These are phyloP conservation scores for Caranx melampygus DNA, from an alignment of 2,113 vertebrate genomes.

Conservation along the genomic window DNA sequence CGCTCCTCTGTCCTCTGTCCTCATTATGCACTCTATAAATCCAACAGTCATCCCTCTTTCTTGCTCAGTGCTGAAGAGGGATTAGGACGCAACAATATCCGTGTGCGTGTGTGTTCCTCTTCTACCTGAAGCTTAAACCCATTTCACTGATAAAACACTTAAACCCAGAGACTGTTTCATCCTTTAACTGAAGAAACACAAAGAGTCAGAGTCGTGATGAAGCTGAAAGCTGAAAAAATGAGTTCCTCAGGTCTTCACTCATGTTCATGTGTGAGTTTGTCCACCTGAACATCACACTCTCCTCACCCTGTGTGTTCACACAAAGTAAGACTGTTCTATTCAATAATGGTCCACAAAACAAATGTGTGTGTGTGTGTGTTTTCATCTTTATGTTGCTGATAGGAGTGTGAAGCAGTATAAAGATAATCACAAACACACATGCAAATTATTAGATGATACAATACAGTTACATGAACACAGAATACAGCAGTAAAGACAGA, in stretches of 20 bases:
- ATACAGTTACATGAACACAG: no score
- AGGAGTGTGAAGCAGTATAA: no score
- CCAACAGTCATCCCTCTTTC: constrained; percentile 21
- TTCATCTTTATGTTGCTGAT: no score
- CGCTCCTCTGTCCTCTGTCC: neutral
- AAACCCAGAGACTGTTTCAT: constrained; percentile 9
- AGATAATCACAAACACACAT: no score
- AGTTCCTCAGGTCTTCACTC: neutral
- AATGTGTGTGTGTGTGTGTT: no score
- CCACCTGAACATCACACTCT: neutral
- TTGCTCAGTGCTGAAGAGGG: constrained; percentile 1
- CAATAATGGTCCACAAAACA: no score
- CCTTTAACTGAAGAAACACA: neutral
- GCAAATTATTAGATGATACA: no score
- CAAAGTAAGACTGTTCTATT: neutral
- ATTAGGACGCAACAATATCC: constrained; percentile 25
- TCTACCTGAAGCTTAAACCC: constrained; percentile 33
- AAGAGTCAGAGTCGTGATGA: neutral
- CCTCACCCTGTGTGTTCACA: neutral
- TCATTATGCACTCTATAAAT: constrained; percentile 39
- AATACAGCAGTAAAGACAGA: no score
- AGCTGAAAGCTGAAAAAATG: no score
- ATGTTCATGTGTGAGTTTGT: no score
- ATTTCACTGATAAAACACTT: constrained; percentile 33
- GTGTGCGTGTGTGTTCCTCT: neutral